Evolutionary conservation across 2,888 invertebrate genomes (phyloP).

Genomic region (Heteromyza rotundicornis): DNA sequence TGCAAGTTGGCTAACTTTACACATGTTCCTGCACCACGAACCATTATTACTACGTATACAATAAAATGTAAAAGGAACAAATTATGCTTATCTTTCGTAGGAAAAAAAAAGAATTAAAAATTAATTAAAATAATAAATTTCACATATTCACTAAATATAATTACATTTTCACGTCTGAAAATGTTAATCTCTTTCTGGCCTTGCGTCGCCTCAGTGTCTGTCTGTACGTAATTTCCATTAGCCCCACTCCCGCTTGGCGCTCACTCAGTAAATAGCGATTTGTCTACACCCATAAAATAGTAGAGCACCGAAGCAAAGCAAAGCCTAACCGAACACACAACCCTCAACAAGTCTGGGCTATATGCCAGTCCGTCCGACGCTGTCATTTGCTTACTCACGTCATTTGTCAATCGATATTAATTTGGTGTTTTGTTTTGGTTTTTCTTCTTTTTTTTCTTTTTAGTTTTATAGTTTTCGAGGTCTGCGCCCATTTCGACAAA

Average conservation of each 20-base stretch:
- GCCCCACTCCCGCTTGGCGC: neutral
- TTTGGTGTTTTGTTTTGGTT: neutral
- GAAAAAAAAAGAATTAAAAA: too few relatives aligned
- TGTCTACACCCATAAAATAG: neutral
- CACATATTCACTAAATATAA: too few relatives aligned
- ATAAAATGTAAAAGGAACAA: too few relatives aligned
- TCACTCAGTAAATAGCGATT: neutral
- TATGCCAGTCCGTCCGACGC: too few relatives aligned
- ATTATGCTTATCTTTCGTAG: too few relatives aligned
- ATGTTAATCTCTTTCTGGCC: neutral
- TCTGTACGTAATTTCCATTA: conserved; percentile 1
- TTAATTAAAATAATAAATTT: too few relatives aligned
- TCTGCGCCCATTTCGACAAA: neutral
- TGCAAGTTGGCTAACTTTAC: too few relatives aligned
- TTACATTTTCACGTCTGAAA: neutral
- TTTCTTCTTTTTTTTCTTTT: too few relatives aligned
- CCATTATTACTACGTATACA: too few relatives aligned
- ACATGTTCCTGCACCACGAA: too few relatives aligned
- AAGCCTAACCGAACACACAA: neutral
- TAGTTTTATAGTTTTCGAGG: too few relatives aligned
- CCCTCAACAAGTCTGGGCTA: conserved; percentile 2
- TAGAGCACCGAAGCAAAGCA: neutral
- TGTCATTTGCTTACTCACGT: neutral
- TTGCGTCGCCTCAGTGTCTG: neutral
- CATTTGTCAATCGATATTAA: conserved; percentile 6